phyloP scores from a whole-genome alignment of 2,888 invertebrate genomes.

The Trisateles emortualis region DNA sequence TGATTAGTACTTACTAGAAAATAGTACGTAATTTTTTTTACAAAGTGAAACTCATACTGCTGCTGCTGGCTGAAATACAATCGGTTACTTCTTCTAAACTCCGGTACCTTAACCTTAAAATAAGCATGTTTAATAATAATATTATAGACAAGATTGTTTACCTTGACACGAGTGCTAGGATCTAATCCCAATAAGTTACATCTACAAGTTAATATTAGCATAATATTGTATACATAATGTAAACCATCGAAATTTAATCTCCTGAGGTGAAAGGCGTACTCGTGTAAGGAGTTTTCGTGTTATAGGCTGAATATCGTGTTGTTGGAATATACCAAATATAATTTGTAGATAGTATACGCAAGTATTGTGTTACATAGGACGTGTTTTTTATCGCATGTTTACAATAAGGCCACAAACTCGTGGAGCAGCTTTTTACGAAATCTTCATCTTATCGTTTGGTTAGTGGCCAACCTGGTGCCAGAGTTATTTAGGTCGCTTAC shows the following conservation, averaged over 20 bases:
- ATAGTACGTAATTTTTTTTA: too few species aligned
- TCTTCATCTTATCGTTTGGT: too few species aligned
- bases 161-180: not conserved
- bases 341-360: not conserved
- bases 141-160: not conserved
- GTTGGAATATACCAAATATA: not conserved
- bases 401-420: not conserved
- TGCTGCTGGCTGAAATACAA: too few species aligned
- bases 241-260: slow-evolving; percentile 40
- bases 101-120: too few species aligned
- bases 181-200: slow-evolving; percentile 29
- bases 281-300: not conserved
- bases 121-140: not conserved
- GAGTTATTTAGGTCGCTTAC: too few species aligned
- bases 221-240: slow-evolving; percentile 69
- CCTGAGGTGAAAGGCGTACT: slow-evolving; percentile 21
- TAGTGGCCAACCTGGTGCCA: too few species aligned
- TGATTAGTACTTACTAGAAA: too few species aligned
- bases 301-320: slow-evolving; percentile 1
- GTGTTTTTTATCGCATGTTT: not conserved
- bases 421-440: too few species aligned
- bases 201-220: slow-evolving; percentile 56
- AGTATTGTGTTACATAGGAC: not conserved
- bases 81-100: too few species aligned
- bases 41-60: too few species aligned